A percentile compares a stretch with the other conserved stretches of the same genome.
phyloP scores from a whole-genome alignment of 92 coral and sea anemone genomes.

The Micromussa lordhowensis region DNA sequence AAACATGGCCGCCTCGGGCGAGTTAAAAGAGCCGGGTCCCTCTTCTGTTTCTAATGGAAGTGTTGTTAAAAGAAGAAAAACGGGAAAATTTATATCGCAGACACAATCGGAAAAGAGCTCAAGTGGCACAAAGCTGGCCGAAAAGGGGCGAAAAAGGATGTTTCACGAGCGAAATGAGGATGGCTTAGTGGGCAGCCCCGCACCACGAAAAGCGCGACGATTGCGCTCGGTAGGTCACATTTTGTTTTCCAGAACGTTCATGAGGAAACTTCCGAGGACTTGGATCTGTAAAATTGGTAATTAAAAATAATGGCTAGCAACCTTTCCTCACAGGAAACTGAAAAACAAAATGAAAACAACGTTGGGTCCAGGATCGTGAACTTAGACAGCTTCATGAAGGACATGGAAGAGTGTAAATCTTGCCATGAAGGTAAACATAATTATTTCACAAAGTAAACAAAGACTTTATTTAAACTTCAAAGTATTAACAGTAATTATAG shows the following conservation, averaged over 20 bases:
- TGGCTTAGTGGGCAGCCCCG: not conserved
- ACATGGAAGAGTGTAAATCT: slow-evolving; percentile 28
- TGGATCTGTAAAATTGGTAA: not conserved
- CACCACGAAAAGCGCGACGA: slow-evolving; percentile 8
- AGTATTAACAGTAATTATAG: too few relatives aligned
- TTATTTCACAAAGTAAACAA: not conserved
- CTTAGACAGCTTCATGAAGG: slow-evolving; percentile 29
- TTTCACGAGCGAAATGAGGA: not conserved
- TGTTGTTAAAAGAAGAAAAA: too few relatives aligned
- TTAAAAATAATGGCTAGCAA: not conserved
- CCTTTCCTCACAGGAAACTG: not conserved
- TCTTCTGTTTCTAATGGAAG: too few relatives aligned
- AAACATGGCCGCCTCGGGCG: too few relatives aligned
- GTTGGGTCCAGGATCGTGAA: slow-evolving; percentile 13
- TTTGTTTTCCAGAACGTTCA: not conserved
- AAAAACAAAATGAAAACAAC: not conserved
- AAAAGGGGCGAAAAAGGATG: too few relatives aligned
- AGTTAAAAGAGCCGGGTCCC: too few relatives aligned
- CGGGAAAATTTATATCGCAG: too few relatives aligned
- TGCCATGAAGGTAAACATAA: slow-evolving; percentile 41
- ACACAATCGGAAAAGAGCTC: too few relatives aligned
- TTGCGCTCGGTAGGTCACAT: slow-evolving; percentile 10
- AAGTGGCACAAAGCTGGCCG: too few relatives aligned
- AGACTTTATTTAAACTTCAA: not conserved
- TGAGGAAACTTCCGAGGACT: not conserved